Evolutionary conservation across 1,140 invertebrate genomes (phyloP).

Genomic region (Ceratina japonica): DNA sequence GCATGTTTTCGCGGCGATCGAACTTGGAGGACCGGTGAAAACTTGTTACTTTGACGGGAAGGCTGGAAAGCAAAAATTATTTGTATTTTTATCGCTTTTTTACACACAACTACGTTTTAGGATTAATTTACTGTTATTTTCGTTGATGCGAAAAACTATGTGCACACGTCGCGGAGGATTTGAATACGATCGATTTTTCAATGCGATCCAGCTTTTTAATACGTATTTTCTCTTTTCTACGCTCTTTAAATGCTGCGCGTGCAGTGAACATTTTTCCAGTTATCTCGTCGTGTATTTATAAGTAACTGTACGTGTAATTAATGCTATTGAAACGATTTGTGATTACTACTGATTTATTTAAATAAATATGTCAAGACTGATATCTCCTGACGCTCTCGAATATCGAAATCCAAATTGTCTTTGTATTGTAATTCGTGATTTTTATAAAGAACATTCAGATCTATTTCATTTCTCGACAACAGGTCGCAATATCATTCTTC

Average conservation of each 20-base stretch:
- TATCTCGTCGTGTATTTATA: constrained; percentile 35
- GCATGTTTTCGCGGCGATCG: constrained; percentile 13
- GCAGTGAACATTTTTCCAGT: constrained; percentile 33
- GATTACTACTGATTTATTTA: constrained; percentile 65
- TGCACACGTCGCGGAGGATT: not conserved
- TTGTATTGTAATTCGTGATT: not conserved
- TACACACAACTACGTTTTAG: not conserved
- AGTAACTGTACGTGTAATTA: constrained; percentile 45
- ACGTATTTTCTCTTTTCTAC: constrained; percentile 1
- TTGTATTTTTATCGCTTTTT: constrained; percentile 5
- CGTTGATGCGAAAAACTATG: constrained; percentile 1
- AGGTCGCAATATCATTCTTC: constrained; percentile 35
- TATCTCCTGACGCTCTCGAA: constrained; percentile 22
- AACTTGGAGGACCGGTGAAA: not conserved
- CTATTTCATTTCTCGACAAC: constrained; percentile 11
- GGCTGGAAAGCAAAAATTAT: constrained; percentile 29
- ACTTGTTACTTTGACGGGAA: constrained; percentile 12
- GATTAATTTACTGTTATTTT: not conserved
- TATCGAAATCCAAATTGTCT: not conserved
- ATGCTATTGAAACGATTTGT: constrained; percentile 53
- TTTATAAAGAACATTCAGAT: not conserved
- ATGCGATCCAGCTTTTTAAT: not conserved
- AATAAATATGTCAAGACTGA: constrained; percentile 67
- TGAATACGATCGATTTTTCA: no score
- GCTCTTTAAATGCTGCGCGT: not conserved